Conservation (phyloP, 2,797 vertebrate species). For the Synanceia verrucosa region DNA sequence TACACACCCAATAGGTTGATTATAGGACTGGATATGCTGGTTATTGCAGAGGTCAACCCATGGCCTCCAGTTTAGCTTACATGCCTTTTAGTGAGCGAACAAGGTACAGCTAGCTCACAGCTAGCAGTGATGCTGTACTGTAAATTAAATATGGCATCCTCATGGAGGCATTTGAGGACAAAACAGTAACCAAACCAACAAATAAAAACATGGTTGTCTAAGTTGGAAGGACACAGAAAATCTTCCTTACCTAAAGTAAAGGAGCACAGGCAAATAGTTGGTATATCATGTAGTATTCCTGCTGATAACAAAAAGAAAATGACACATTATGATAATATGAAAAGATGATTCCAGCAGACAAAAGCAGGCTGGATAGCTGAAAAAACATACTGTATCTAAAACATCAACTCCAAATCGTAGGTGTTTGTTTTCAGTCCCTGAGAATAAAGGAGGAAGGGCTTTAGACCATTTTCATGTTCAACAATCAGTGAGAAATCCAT, state of each 20-base stretch:
- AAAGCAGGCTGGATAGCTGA: neutral
- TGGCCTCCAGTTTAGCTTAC: neutral
- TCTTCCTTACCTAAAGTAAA: neutral
- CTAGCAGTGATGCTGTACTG: neutral
- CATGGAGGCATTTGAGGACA: neutral
- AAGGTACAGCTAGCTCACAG: neutral
- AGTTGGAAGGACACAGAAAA: neutral
- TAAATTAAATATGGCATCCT: neutral
- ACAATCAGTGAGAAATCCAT: conserved; percentile 48
- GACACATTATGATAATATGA: neutral
- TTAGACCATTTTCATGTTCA: conserved; percentile 33
- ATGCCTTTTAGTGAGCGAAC: neutral
- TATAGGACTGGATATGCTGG: neutral
- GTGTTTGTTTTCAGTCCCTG: conserved; percentile 7
- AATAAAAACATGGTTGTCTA: neutral
- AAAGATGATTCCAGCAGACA: neutral
- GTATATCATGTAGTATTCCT: neutral
- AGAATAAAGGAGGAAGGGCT: conserved; percentile 22
- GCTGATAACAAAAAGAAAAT: neutral
- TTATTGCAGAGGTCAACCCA: neutral
- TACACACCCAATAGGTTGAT: neutral
- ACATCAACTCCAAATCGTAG: neutral
- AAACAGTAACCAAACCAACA: neutral
- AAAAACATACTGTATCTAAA: neutral
- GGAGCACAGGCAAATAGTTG: neutral